Base-by-base conservation (phyloP, 2,888 invertebrate species). In the Agrypnus murinus region DNA sequence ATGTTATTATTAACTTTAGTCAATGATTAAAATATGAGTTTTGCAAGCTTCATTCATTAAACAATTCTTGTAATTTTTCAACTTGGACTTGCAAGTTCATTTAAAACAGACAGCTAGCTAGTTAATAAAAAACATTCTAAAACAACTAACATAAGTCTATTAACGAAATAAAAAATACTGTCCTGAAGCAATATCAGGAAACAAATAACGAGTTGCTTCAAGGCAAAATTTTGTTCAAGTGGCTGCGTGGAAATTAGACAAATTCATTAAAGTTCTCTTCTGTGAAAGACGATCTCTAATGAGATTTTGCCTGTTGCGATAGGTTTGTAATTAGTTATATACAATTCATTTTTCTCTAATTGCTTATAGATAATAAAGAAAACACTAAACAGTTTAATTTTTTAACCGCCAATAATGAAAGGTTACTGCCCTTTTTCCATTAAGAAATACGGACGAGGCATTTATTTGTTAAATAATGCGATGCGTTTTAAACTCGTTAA, bases 391-490 rank as follows among this genome's bases (percentile, higher is more conserved):
- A 25, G 25, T 25, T 25, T 25, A 25, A 25, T 25, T 25, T 25
- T 5, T 5, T 5, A 25, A 25, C 25, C 25, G 25, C 5, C 5
- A 25, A 25, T 25, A 25, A 25, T 25, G 25, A 25, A 5, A 25
- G 25, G 25, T 25, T 25, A 25, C 25, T 25, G 25, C 25, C 25
- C 25, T 25, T 25, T 25, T 25, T 25, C 25, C 25, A 25, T 55
- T 55, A 55, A 55, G 34, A 36, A 55, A 15, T 55, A 34, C 34
- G 14, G 15, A 34, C 48, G n/a, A 34, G 34, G 32, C 15, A 55
- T 55, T 55, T 55, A 55, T 55, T 55, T 55, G 31, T 55, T 15
- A 34, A 55, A 55, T 55, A 55, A 53, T 53, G 43, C 10, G 12
- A 43, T 14, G n/a, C 15, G 36, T 34, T 25, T 25, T 25, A 25